Conservation (phyloP, 2,113 vertebrate genomes). For the Myiopsitta monachus region DNA sequence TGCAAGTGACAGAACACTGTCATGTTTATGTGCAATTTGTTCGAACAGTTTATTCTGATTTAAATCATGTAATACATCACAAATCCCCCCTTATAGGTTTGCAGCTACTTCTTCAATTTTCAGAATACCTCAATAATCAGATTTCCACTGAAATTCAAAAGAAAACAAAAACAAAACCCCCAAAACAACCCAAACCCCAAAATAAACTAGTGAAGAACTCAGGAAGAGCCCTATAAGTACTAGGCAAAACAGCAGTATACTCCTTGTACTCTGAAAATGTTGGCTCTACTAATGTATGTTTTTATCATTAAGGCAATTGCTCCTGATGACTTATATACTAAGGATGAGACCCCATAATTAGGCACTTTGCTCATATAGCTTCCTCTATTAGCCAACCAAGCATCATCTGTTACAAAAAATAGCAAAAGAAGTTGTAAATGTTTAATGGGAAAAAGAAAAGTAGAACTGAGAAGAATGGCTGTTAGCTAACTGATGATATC, state of each 20-base stretch:
- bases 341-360: background rate
- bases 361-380: background rate
- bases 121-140: background rate
- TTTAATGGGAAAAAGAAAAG: background rate
- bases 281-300: rapidly evolving
- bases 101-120: background rate
- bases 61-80: background rate
- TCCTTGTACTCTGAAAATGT: background rate
- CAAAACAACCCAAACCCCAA: background rate
- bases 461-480: background rate
- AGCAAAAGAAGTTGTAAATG: background rate
- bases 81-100: background rate
- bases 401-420: background rate
- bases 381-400: background rate
- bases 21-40: background rate
- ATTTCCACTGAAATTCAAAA: background rate
- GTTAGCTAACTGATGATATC: background rate
- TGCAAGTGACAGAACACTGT: background rate
- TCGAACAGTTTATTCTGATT: background rate
- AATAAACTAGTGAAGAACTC: background rate
- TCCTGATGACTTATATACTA: background rate
- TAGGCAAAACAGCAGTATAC: background rate
- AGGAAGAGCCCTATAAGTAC: background rate
- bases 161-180: background rate
- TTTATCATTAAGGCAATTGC: background rate